Evolutionary conservation across 35 echinoderm and acorn worm species (phyloP).

Genomic region (Acanthaster planci): DNA sequence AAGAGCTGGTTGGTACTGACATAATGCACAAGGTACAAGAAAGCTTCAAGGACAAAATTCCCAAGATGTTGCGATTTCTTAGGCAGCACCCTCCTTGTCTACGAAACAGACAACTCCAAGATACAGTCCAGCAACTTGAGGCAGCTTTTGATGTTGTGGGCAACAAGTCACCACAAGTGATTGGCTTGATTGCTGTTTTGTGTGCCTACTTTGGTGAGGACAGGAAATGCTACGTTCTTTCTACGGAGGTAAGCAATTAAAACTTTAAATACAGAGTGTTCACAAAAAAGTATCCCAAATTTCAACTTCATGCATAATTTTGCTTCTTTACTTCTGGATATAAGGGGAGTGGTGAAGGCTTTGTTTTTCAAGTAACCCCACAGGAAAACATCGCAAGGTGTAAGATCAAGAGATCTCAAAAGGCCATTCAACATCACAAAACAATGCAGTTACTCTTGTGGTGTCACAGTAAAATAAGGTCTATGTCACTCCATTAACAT

Average conservation of each 20-base stretch:
- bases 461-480: too few species aligned
- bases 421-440: too few species aligned
- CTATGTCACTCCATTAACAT: too few species aligned
- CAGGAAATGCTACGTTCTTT: not conserved
- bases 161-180: constrained; percentile 16
- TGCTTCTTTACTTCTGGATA: too few species aligned
- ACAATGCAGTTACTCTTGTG: too few species aligned
- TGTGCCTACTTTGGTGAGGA: constrained; percentile 16
- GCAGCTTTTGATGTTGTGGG: not conserved
- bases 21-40: not conserved
- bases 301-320: too few species aligned
- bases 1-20: constrained; percentile 3
- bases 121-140: not conserved
- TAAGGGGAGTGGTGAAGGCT: too few species aligned
- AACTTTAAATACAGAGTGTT: too few species aligned
- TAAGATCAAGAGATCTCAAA: too few species aligned
- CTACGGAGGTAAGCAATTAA: constrained; percentile 7
- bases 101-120: not conserved
- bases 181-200: constrained; percentile 5
- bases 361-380: too few species aligned
- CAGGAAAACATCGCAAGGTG: too few species aligned
- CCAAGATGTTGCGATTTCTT: not conserved
- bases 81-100: not conserved
- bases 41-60: not conserved
- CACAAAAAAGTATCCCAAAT: too few species aligned